Evolutionary conservation across 1,140 invertebrate species (phyloP), one percentile per base, ranked within the genome.

Genomic region (Muscidifurax raptorellus): DNA sequence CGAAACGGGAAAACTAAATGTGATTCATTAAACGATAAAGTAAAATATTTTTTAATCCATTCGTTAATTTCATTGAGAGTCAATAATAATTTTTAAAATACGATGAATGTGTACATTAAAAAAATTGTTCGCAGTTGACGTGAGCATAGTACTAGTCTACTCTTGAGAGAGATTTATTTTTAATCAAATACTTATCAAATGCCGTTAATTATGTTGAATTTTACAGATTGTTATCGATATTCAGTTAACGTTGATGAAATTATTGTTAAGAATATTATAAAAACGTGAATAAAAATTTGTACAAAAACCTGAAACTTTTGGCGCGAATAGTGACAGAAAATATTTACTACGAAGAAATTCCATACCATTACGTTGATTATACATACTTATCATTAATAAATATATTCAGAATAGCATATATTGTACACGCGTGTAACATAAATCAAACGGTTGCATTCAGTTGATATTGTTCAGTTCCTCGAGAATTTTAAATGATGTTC

Each of bases 21-120:
- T 76, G 74, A 47, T 76, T 47, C 74, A 76, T 47, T 47, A 47
- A 76, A 44, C 4, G 30, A 27, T 47, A 47, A 44, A 47, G 22
- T 27, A 15, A 76, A 76, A 44, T 47, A 76, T 76, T 59, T 18
- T n/a, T 59, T 18, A 7, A 22, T 4, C 18, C 18, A 59, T 59
- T n/a, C 9, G 52, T 59, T 59, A n/a, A 59, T 59, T 59, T 59
- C 4, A 59, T 59, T n/a, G 15, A 59, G 22, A 59, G 52, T 59
- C 52, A 59, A 59, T 59, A n/a, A 59, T 4, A n/a, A 59, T n/a
- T 59, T 47, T 59, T 59, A 59, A 7, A 59, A 22, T 59, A 59
- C 18, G 52, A n/a, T 59, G 18, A 59, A 13, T 47, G 13, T 47
- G 2, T 59, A 22, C 44, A 13, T 47, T 22, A 59, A 18, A 0